Base-by-base conservation (phyloP, 2,113 vertebrate genomes). In the Phrynosoma platyrhinos region DNA sequence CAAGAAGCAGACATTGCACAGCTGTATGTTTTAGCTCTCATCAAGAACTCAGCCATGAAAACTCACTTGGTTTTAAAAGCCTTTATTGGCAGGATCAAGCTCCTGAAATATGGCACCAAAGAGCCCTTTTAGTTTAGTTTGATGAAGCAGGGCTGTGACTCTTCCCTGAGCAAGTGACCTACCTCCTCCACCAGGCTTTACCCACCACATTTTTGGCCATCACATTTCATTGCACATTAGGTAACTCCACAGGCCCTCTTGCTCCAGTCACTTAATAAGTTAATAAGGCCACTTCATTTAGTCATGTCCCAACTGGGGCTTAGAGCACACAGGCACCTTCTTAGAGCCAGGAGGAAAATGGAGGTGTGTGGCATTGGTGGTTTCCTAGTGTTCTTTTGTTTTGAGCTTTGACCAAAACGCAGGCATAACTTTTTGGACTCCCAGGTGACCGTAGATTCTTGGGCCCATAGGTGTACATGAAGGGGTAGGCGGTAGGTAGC, bases 31-130 rank as follows among this genome's bases (percentile, higher is more conserved):
- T 58, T 62, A 21, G n/a, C n/a, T 52, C 42, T 18, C 32, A 16
- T 79, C 53, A 75, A 36, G 23, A 40, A 75, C 64, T 86, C 84
- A 78, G 30, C 20, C 58, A 78, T 32, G 32, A 47, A 55, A 25
- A 69, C 64, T 25, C 20, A 55, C 18, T 23, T 69, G 81, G 81
- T 78, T 83, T 21, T 71, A 88, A 77, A 88, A 80, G 64, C 21
- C 72, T 83, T 83, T 58, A 83, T 88, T 88, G 87, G n/a, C 62
- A 88, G 40, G 58, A 68, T 78, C 42, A 83, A 79, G 47, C 58
- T 69, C 81, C 62, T 66, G 52, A 83, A 83, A 83, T 21, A 32
- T 69, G 62, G 62, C 32, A 25, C 18, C 14, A 21, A 76, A 66
- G 47, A 58, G 47, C 74, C 62, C 30, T 30, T 88, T 64, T 71